A percentile compares a stretch with the other conserved stretches of the same genome.
phyloP scores from a whole-genome alignment of 2,113 vertebrate species.

The Rhinogobius similis region DNA sequence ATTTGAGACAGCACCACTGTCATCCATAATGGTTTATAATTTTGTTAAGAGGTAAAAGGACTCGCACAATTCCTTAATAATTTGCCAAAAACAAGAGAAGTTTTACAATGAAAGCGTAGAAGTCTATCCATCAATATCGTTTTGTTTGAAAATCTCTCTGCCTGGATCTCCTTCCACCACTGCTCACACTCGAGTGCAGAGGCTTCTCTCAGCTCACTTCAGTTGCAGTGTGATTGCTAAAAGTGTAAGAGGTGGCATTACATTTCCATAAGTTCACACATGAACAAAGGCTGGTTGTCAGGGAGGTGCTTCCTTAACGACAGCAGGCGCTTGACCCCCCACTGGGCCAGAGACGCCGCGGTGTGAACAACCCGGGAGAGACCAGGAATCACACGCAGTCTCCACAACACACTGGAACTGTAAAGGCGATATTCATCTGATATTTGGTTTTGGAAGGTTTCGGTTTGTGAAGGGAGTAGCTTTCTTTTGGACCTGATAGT shows the following conservation, averaged over 20 bases:
- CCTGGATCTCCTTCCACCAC: background rate
- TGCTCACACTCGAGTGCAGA: background rate
- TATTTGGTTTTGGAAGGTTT: background rate
- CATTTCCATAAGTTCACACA: slow-evolving; percentile 56
- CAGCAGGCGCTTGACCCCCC: slow-evolving; percentile 15
- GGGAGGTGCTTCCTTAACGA: slow-evolving; percentile 45
- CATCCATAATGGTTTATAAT: too few relatives aligned
- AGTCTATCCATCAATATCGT: background rate
- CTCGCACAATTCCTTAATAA: too few relatives aligned
- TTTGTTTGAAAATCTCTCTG: background rate
- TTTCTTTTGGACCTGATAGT: background rate
- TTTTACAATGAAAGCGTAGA: too few relatives aligned
- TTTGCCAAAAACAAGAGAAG: background rate
- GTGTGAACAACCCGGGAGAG: slow-evolving; percentile 41
- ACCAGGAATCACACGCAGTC: slow-evolving; percentile 7
- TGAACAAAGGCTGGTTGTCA: slow-evolving; percentile 45
- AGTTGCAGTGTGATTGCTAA: background rate
- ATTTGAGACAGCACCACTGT: too few relatives aligned
- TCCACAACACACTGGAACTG: background rate
- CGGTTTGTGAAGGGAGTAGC: background rate
- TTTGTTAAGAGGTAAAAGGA: too few relatives aligned
- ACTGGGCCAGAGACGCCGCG: slow-evolving; percentile 37
- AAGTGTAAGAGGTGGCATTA: slow-evolving; percentile 12
- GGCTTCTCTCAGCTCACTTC: background rate
- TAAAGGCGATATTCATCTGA: background rate